Base-by-base conservation (phyloP, 1,140 invertebrate species). In the Hormaphis cornu region DNA sequence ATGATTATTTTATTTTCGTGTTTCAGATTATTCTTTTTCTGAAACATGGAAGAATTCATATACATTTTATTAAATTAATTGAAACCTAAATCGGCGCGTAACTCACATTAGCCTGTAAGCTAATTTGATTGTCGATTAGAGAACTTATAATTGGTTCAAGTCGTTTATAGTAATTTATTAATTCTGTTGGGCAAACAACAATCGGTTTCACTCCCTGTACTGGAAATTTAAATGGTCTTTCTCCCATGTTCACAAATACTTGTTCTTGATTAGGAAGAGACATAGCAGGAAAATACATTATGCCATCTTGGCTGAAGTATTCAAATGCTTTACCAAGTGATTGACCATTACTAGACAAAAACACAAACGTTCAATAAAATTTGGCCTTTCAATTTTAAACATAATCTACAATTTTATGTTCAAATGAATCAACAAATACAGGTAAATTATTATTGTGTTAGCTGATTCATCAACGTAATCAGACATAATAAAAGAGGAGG, bases 321-420 rank as follows among this genome's bases (percentile, higher is more conserved):
- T 66, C 28, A 5, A 26, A 35, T 30, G 46, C 30, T 48, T 33
- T 46, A 16, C 61, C 61, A 7, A 66, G 14, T 50, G 61, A 33
- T 50, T 24, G 44, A n/a, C 61, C 61, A 16, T 66, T 66, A 35
- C 61, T 66, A 50, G 40, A 58, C n/a, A 24, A 22, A 56, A 3
- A 22, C 9, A 56, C 2, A 24, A 33, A 54, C n/a, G 6, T 10
- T 8, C n/a, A n/a, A 10, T 9, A 30, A 53, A 24, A 12, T 24
- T 24, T 18, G 22, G 20, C 24, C 8, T 22, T 9, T 52, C 18
- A 26, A 8, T 16, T 16, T 20, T n/a, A n/a, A n/a, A n/a, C n/a
- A n/a, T n/a, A n/a, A n/a, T n/a, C n/a, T n/a, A n/a, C n/a, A n/a
- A n/a, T n/a, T n/a, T n/a, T n/a, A n/a, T n/a, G n/a, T n/a, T n/a